Conservation (phyloP, 2,888 invertebrate genomes). For the Eristalis tenax region DNA sequence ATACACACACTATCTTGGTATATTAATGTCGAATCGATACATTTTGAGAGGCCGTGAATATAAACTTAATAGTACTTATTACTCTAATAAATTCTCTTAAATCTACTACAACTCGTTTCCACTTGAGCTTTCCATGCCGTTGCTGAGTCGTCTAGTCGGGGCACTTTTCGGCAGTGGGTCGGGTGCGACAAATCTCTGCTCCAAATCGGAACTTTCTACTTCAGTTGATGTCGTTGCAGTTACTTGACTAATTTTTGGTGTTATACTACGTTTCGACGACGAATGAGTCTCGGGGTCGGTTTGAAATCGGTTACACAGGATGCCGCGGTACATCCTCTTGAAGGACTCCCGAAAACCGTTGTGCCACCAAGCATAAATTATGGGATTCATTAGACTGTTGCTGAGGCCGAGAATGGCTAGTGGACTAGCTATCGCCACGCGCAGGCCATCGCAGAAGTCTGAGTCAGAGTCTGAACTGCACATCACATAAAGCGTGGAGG, state of each 20-base stretch:
- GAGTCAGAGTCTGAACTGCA: slow-evolving; percentile 82
- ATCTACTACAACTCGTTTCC: slow-evolving; percentile 36
- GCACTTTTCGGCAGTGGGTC: background rate
- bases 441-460: slow-evolving; percentile 82
- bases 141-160: slow-evolving; percentile 4
- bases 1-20: background rate
- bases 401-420: slow-evolving; percentile 84
- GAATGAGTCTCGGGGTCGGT: slow-evolving; percentile 13
- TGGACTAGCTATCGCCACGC: slow-evolving; percentile 83
- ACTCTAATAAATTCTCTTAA: background rate
- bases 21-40: background rate
- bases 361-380: slow-evolving; percentile 88
- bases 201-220: slow-evolving; percentile 39
- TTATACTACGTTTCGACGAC: slow-evolving; percentile 15
- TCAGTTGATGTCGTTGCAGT: slow-evolving; percentile 31
- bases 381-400: slow-evolving; percentile 85
- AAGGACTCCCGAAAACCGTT: slow-evolving; percentile 83
- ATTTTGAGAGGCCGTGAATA: background rate
- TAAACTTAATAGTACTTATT: background rate
- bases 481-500: slow-evolving; percentile 83
- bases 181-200: slow-evolving; percentile 21
- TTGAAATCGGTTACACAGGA: slow-evolving; percentile 39
- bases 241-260: slow-evolving; percentile 15
- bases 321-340: slow-evolving; percentile 64
- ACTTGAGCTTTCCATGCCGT: slow-evolving; percentile 19